A percentile compares a stretch with the other conserved stretches of the same genome.
Evolutionary conservation across 2,888 invertebrate genomes (phyloP).

Genomic region (Parnassius apollo): DNA sequence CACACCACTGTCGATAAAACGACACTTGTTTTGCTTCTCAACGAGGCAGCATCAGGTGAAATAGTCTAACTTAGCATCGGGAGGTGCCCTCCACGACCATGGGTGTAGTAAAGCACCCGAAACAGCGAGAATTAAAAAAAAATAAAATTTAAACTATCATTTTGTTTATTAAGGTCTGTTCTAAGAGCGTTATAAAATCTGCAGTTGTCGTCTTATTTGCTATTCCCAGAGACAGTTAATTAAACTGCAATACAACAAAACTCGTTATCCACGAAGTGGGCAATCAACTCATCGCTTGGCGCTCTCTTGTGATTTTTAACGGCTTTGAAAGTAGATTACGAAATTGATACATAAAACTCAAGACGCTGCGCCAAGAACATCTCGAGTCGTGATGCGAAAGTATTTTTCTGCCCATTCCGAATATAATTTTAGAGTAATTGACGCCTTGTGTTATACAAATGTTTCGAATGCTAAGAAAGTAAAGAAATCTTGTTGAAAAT

Average conservation of each 20-base stretch:
- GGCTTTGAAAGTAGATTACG: not conserved
- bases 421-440: constrained; percentile 1
- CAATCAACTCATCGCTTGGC: not conserved
- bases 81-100: too few relatives aligned
- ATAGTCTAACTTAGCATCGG: too few relatives aligned
- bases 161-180: too few relatives aligned
- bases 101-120: too few relatives aligned
- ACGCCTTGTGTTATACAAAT: not conserved
- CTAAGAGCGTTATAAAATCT: not conserved
- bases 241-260: not conserved
- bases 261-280: not conserved
- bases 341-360: constrained; percentile 1
- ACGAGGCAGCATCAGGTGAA: too few relatives aligned
- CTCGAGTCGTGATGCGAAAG: not conserved
- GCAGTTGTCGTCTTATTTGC: not conserved
- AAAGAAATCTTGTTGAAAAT: not conserved
- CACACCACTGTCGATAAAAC: too few relatives aligned
- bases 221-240: not conserved
- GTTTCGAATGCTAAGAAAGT: not conserved
- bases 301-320: not conserved
- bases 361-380: not conserved
- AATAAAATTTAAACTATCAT: too few relatives aligned
- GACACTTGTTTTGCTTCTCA: too few relatives aligned
- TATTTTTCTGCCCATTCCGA: not conserved
- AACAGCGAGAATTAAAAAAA: too few relatives aligned